These are phyloP conservation scores for Danionella dracula DNA, from an alignment of 2,797 vertebrate genomes.

Conservation along the genomic window DNA sequence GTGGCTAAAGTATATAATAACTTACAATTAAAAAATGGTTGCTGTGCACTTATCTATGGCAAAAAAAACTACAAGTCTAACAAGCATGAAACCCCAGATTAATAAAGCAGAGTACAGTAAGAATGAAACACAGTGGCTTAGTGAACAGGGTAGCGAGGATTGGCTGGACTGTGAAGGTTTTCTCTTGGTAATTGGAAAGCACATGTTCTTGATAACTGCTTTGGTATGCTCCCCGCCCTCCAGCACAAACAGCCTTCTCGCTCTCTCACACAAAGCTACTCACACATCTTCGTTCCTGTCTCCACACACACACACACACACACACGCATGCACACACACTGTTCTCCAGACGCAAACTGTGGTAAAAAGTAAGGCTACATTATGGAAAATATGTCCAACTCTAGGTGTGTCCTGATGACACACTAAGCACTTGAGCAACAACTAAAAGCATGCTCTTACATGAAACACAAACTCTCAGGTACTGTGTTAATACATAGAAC, in stretches of 20 bases:
- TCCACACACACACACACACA: too few relatives aligned
- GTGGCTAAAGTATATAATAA: too few relatives aligned
- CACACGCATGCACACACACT: background rate
- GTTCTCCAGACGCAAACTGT: background rate
- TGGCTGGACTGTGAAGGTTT: slow-evolving; percentile 11
- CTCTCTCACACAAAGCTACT: background rate
- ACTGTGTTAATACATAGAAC: background rate
- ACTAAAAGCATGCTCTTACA: slow-evolving; percentile 23
- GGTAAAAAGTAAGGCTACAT: background rate
- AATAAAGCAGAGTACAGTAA: slow-evolving; percentile 1
- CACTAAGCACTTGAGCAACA: slow-evolving; percentile 11
- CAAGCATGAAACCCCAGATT: slow-evolving; percentile 11
- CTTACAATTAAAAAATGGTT: too few relatives aligned
- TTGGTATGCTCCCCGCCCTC: slow-evolving; percentile 18
- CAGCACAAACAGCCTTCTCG: background rate
- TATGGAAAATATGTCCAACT: background rate
- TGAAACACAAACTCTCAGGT: slow-evolving; percentile 1
- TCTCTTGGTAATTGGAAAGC: slow-evolving; percentile 28
- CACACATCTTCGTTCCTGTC: background rate
- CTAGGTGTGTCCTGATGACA: slow-evolving; percentile 36
- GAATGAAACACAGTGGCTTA: background rate
- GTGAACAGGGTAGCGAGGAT: background rate
- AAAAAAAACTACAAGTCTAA: background rate
- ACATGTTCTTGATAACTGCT: slow-evolving; percentile 15
- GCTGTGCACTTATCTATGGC: background rate